These are phyloP conservation scores for Gobio gobio DNA, from an alignment of 2,113 vertebrate species.

Conservation along the genomic window DNA sequence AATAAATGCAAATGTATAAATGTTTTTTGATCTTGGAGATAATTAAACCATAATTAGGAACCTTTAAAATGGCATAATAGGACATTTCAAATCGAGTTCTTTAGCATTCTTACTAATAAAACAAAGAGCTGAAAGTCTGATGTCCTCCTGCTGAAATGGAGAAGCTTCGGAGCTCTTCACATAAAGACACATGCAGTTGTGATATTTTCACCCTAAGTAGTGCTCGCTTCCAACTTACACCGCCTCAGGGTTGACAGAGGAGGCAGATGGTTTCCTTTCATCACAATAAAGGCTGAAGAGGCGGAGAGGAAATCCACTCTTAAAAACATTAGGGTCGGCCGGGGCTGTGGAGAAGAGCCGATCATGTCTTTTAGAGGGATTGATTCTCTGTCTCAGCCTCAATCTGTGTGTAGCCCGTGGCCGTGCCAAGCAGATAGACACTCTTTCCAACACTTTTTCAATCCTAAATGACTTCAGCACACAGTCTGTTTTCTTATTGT, in stretches of 20 bases:
- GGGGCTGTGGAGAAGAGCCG: slow-evolving; percentile 33
- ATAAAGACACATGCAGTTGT: neutral
- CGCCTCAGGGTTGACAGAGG: slow-evolving; percentile 48
- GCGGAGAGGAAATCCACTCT: slow-evolving; percentile 33
- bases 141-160: neutral
- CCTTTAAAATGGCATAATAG: too few species aligned
- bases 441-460: slow-evolving; percentile 18
- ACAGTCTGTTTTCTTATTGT: slow-evolving; percentile 38
- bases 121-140: neutral
- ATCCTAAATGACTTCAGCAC: slow-evolving; percentile 34
- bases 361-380: slow-evolving; percentile 53
- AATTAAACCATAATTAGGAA: too few species aligned
- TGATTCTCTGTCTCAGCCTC: slow-evolving; percentile 52
- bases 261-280: slow-evolving; percentile 39
- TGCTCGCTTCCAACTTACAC: slow-evolving; percentile 28
- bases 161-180: neutral
- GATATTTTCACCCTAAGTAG: slow-evolving; percentile 8
- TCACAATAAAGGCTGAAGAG: slow-evolving; percentile 47
- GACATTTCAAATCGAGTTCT: too few species aligned
- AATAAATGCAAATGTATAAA: too few species aligned
- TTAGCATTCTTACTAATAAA: neutral
- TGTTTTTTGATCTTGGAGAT: too few species aligned
- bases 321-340: slow-evolving; percentile 19
- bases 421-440: slow-evolving; percentile 18
- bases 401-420: slow-evolving; percentile 27